These are phyloP conservation scores for Diogma glabrata DNA, from an alignment of 2,888 invertebrate species.

Conservation along the genomic window DNA sequence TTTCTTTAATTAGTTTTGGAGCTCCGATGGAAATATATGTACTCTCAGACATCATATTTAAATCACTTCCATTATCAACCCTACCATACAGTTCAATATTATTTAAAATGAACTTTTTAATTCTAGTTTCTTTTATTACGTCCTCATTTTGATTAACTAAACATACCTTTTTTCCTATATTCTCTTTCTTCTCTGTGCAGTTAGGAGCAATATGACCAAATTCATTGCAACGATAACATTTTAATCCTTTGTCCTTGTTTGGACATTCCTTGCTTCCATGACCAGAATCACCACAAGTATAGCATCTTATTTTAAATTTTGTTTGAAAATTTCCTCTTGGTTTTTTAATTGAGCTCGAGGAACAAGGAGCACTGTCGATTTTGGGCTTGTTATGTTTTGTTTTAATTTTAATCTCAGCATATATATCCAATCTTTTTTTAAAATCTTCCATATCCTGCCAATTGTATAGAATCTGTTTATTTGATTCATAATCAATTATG, in stretches of 20 bases:
- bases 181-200: background rate
- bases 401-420: constrained; percentile 7
- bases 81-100: background rate
- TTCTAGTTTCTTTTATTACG: too few species aligned
- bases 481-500: constrained; percentile 19
- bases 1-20: background rate
- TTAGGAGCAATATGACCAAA: constrained; percentile 6
- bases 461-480: constrained; percentile 22
- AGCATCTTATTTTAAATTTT: background rate
- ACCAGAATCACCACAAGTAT: background rate
- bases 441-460: constrained; percentile 13
- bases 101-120: too few species aligned
- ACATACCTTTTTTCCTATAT: too few species aligned
- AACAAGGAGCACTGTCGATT: background rate
- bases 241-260: background rate
- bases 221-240: constrained; percentile 3
- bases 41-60: background rate
- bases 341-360: too few species aligned
- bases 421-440: constrained; percentile 8
- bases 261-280: background rate
- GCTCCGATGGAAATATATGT: background rate
- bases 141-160: too few species aligned
- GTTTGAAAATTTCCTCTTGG: background rate
- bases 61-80: background rate
- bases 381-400: background rate